phyloP scores from a whole-genome alignment of 2,113 vertebrate genomes.

The Laterallus jamaicensis region DNA sequence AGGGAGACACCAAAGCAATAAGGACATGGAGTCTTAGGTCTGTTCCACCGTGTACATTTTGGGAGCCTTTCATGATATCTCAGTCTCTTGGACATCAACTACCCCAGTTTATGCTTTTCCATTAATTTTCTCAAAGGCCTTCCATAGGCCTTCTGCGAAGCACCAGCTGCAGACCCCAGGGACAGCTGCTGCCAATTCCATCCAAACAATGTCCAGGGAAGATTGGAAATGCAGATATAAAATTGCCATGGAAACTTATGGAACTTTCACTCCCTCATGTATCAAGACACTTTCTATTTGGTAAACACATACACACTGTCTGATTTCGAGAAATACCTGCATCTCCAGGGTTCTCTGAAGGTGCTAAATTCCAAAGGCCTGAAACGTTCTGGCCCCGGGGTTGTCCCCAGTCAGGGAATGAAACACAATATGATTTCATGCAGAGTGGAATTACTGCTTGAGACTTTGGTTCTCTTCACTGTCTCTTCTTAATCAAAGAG shows the following conservation, averaged over 20 bases:
- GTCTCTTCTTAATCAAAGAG: not conserved
- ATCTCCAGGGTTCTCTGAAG: not conserved
- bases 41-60: not conserved
- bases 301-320: too few species aligned
- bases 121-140: not conserved
- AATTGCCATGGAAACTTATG: not conserved
- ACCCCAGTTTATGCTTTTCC: not conserved
- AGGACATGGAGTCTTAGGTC: not conserved
- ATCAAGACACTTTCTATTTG: not conserved
- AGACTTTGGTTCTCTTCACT: not conserved
- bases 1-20: not conserved
- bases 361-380: not conserved
- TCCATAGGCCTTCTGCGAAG: not conserved
- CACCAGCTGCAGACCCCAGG: not conserved
- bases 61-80: not conserved
- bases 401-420: not conserved
- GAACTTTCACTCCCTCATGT: not conserved
- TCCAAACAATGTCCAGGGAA: not conserved
- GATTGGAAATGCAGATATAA: not conserved
- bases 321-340: not conserved
- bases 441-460: too few species aligned
- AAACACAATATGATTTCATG: not conserved
- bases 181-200: too few species aligned
- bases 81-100: not conserved
- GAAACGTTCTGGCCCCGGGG: not conserved